phyloP scores from a whole-genome alignment of 2,797 vertebrate species.

The Lagorchestes hirsutus region DNA sequence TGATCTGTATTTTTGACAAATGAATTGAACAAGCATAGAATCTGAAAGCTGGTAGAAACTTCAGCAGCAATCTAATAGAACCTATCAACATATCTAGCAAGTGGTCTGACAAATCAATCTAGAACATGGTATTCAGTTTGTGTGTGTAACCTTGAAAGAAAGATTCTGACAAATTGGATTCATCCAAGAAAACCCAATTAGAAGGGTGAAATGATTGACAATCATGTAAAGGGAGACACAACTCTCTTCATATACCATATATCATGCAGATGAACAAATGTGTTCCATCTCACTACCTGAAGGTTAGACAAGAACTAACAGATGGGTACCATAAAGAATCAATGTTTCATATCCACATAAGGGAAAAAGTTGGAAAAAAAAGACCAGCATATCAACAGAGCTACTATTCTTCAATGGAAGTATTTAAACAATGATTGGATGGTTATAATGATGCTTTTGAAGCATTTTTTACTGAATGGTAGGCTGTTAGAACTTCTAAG shows the following conservation, averaged over 20 bases:
- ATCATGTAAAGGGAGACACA: background rate
- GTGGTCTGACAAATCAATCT: background rate
- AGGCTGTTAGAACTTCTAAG: background rate
- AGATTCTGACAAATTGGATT: background rate
- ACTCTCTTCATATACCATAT: background rate
- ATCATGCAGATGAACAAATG: background rate
- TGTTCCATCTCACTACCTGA: background rate
- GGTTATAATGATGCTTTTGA: background rate
- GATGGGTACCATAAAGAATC: background rate
- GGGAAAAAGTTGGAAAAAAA: background rate
- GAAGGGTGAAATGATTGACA: background rate
- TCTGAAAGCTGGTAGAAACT: background rate
- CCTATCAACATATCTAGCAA: background rate
- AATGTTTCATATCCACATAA: background rate
- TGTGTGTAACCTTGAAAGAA: background rate
- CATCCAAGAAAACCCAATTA: background rate
- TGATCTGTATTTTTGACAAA: background rate
- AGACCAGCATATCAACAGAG: background rate
- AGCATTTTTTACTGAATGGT: background rate
- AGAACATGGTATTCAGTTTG: background rate
- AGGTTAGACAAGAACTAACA: background rate
- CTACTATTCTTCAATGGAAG: background rate
- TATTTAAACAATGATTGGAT: background rate
- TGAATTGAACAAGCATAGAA: background rate
- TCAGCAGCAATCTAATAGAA: background rate